These are phyloP conservation scores for Cerastis rubricosa DNA, from an alignment of 2,888 invertebrate genomes.

Conservation along the genomic window DNA sequence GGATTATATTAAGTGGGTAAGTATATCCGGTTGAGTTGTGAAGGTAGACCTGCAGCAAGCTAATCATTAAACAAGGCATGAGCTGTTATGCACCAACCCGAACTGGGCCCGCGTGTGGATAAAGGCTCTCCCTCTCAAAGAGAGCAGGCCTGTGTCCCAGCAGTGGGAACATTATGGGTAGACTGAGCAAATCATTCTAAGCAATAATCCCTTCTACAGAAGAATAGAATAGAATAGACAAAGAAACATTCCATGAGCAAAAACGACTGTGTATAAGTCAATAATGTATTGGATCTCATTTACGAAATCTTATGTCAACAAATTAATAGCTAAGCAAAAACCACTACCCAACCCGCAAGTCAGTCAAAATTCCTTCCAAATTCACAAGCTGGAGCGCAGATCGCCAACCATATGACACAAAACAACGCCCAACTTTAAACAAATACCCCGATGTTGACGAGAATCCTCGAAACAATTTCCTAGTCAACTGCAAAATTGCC, in stretches of 20 bases:
- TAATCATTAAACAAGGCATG: conserved; percentile 2
- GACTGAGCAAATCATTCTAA: neutral
- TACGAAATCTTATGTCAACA: neutral
- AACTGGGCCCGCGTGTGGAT: neutral
- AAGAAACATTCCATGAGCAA: neutral
- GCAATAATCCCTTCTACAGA: neutral
- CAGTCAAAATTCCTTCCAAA: neutral
- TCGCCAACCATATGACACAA: neutral
- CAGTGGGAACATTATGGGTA: neutral
- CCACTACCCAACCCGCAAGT: neutral
- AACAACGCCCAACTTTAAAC: neutral
- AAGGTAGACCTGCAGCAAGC: neutral
- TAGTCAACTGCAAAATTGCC: conserved; percentile 17
- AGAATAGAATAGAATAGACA: neutral
- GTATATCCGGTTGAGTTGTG: conserved; percentile 23
- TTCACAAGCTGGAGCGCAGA: neutral
- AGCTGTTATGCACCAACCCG: neutral
- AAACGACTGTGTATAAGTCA: neutral
- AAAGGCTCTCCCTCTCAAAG: neutral
- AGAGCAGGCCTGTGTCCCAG: neutral
- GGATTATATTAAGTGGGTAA: conserved; percentile 3
- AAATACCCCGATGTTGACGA: neutral
- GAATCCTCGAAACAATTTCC: conserved; percentile 21
- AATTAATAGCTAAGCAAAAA: neutral
- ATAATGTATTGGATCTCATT: neutral